Percentiles rank a stretch among this genome's conserved stretches.
Evolutionary conservation across 1,140 invertebrate genomes (phyloP).

Genomic region (Dolichoris vasculosae): DNA sequence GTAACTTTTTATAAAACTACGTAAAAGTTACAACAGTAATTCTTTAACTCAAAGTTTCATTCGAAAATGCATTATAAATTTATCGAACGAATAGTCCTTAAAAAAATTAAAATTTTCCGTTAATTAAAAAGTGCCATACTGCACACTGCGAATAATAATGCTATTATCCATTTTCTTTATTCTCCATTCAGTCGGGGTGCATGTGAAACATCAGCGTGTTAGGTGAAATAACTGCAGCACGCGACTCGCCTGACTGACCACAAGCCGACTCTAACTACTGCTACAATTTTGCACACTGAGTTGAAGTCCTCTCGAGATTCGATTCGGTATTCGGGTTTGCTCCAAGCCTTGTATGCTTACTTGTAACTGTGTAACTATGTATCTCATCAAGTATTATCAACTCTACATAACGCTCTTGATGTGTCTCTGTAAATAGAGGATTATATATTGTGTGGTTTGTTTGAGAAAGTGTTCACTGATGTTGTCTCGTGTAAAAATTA

Average conservation of each 20-base stretch:
- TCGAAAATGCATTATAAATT: background rate
- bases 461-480: background rate
- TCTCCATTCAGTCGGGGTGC: background rate
- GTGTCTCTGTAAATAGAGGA: background rate
- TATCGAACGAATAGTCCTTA: background rate
- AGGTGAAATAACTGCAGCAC: background rate
- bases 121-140: background rate
- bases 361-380: background rate
- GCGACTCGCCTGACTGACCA: background rate
- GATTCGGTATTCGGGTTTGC: background rate
- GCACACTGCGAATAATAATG: background rate
- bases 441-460: background rate
- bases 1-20: background rate
- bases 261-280: slow-evolving; percentile 37
- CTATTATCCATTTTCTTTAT: background rate
- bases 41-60: background rate
- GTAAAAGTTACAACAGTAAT: background rate
- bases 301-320: slow-evolving; percentile 21
- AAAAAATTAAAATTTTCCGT: background rate
- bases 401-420: background rate
- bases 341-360: background rate
- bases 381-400: background rate
- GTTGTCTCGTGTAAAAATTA: background rate
- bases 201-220: background rate
- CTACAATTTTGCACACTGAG: background rate